Base-by-base conservation (phyloP, 2,888 invertebrate genomes). In the Ennomos quercinarius region DNA sequence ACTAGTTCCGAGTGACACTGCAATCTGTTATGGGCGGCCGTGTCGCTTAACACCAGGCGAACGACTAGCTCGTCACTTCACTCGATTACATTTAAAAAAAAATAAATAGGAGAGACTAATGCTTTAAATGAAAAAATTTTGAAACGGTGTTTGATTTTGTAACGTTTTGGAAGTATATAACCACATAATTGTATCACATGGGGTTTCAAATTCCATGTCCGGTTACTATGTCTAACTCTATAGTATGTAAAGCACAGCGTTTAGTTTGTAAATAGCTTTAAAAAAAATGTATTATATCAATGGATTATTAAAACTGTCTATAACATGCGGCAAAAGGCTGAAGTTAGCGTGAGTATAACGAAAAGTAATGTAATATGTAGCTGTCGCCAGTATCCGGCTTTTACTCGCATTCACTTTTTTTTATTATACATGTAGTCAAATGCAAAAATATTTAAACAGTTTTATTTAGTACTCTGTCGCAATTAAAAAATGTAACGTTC, bases 261-360 rank as follows among this genome's bases (percentile, higher is more conserved):
- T 66, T 67, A 67, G 58, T 70, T 62, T 91, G 89, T 89, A 91
- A 68, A 89, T 90, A 89, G 90, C 89, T 89, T 87, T 73, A 74
- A 70, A 76, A 70, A 76, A 72, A 63, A 80, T 77, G 83, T 71
- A 78, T 81, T 77, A 86, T 75, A n/a, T n/a, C n/a, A n/a, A n/a
- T 77, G 83, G 72, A 78, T 81, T 77, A 86, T 75, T 78, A 76
- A 82, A 78, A 76, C 80, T 86, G 82, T 89, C 82, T 81, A 81
- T 74, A 85, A 86, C 89, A 89, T 88, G 93, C 93, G 89, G 89
- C 93, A 76, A 80, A 93, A 95, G 95, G 95, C 95, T 89, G 95
- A 95, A 94, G 95, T 95, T 72, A 94, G 94, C 93, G 95, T 95
- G 93, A 95, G 95, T 95, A 94, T 77, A 64, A 71, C 67, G 71